Evolutionary conservation across 2,888 invertebrate species (phyloP), one percentile per base, ranked within the genome.

Genomic region (Margaritifera margaritifera): DNA sequence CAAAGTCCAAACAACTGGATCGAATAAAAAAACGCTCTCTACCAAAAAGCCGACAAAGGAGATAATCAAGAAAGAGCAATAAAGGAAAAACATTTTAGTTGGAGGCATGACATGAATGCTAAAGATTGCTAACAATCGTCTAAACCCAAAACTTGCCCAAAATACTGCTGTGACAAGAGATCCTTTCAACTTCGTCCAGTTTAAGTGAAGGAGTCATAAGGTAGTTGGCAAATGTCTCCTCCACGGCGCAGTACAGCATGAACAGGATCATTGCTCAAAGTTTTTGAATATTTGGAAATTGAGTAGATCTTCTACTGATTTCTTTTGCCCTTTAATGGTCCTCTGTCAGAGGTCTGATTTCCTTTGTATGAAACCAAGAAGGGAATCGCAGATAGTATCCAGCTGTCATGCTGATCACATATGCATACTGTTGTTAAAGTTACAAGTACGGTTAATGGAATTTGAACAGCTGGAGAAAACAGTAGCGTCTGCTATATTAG

Each of bases 131-230:
- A 82, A 73, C 27, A 87, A 82, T 24, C 90, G 81, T 22, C 80
- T 84, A n/a, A 84, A 71, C 15, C 89, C 88, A 74, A 90, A 90
- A 22, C 85, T 79, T 0, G 87, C 87, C 90, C 90, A 90, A 71
- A 87, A 88, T 1, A 87, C 78, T 15, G 89, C 85, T 6, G 88
- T 86, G 5, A 89, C 71, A 24, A 83, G 74, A 8, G 86, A 81
- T 5, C 86, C 89, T 31, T 77, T 75, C 1, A 79, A 64, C 65
- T 86, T 83, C 15, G 82, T 70, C 77, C 89, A 82, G 15, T 79
- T 69, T 19, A 87, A 77, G 64, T 85, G 78, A 31, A 66, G 31
- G 6, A 71, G 77, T 74, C 71, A 72, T 72, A 6, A 77, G 50
- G 62, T 68, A 70, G 6, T 69, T 69, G 27, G 70, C 74, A 57